Evolutionary conservation across 2,797 vertebrate species (phyloP).

Genomic region (Chelmon rostratus): DNA sequence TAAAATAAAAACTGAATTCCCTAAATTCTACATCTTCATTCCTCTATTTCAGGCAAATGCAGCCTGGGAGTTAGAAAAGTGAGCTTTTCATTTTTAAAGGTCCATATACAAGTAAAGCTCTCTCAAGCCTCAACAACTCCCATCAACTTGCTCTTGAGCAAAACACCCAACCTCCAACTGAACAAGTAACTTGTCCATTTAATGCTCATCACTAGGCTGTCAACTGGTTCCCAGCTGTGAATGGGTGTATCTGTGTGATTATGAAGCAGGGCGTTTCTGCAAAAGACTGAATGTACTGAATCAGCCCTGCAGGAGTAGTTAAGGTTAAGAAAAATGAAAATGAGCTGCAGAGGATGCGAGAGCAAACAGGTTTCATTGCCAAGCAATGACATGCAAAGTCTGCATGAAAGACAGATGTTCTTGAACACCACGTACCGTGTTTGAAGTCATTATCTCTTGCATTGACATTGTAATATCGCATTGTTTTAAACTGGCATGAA

Average conservation of each 20-base stretch:
- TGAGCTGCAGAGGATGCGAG: neutral
- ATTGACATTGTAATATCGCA: neutral
- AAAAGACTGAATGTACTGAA: slow-evolving; percentile 26
- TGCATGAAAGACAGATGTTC: slow-evolving; percentile 10
- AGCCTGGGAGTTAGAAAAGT: neutral
- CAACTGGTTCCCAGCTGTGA: slow-evolving; percentile 41
- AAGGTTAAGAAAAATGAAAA: slow-evolving; percentile 11
- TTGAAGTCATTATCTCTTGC: neutral
- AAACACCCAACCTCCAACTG: slow-evolving; percentile 1
- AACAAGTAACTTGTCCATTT: slow-evolving; percentile 12
- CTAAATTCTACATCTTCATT: neutral
- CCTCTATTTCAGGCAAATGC: neutral
- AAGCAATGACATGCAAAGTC: slow-evolving; percentile 17
- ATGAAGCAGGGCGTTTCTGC: slow-evolving; percentile 22
- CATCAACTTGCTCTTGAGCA: slow-evolving; percentile 26
- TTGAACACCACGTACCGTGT: neutral
- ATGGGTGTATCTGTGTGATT: slow-evolving; percentile 43
- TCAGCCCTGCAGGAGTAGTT: slow-evolving; percentile 25
- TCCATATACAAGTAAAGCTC: neutral
- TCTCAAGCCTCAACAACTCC: slow-evolving; percentile 8
- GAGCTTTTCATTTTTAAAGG: slow-evolving; percentile 8
- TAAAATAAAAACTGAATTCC: slow-evolving; percentile 30
- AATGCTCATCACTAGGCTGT: slow-evolving; percentile 17
- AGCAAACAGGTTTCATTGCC: slow-evolving; percentile 16
- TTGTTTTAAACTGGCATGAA: slow-evolving; percentile 17